Base-by-base conservation (phyloP, 2,113 vertebrate species). In the Neogobius melanostomus region DNA sequence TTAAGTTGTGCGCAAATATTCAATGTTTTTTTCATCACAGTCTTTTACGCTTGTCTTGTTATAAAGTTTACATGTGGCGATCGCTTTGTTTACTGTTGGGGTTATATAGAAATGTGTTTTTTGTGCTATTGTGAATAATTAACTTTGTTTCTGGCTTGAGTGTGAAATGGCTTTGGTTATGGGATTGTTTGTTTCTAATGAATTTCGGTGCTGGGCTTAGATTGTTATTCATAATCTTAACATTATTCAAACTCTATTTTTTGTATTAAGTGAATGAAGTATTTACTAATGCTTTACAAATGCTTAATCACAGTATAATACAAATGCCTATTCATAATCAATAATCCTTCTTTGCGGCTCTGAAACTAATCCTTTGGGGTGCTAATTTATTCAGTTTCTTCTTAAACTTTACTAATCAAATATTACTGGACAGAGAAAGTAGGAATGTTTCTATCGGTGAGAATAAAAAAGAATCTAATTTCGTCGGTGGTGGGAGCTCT, bases 151-250 rank as follows among this genome's bases (percentile, higher is more conserved):
- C 56, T 68, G 82, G 75, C 90, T 4, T 59, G 56, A 59, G 88
- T 85, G 87, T 86, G 88, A 75, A 77, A 70, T 85, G 76, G 77
- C 81, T 74, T 82, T 82, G 83, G 80, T 82, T 78, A 72, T 70
- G 66, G 72, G 64, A 66, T 71, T 70, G 70, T 56, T 69, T 44
- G 64, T 43, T 57, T 69, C 36, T 15, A 8, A 57, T 36, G 57
- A 48, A 56, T 81, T 80, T 45, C 74, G 82, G 77, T 83, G 76
- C 57, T 64, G 64, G 82, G 68, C 48, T 54, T 14, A 59, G 70
- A 74, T 76, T 43, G 74, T 59, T 17, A 50, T 68, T 67, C 56
- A 21, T 66, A 76, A n/a, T 69, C 21, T 21, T 21, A 21, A 21
- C 21, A 21, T 21, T 21, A 21, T n/a, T n/a, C n/a, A n/a, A n/a